These are phyloP conservation scores for Amblyjoppa fuscipennis DNA, from an alignment of 2,888 invertebrate genomes.

Conservation along the genomic window DNA sequence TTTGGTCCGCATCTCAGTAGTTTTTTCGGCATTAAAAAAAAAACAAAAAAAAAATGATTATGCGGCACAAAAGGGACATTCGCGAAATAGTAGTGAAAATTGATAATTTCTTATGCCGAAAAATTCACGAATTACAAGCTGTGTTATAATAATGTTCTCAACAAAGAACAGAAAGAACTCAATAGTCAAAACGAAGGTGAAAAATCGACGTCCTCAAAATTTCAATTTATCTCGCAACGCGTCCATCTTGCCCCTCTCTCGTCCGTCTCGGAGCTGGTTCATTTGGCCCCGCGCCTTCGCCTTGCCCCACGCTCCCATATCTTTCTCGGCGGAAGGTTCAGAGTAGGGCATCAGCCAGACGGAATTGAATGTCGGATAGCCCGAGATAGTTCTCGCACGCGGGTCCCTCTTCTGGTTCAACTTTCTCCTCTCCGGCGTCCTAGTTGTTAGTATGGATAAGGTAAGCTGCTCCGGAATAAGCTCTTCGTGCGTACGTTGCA, in stretches of 20 bases:
- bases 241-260: neutral
- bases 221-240: neutral
- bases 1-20: no score
- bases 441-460: constrained; percentile 63
- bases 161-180: no score
- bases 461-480: constrained; percentile 63
- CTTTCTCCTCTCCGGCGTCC: constrained; percentile 33
- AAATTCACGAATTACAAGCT: no score
- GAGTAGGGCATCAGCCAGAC: constrained; percentile 43
- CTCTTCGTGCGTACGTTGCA: constrained; percentile 61
- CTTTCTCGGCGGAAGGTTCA: neutral
- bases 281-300: neutral
- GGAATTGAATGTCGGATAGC: constrained; percentile 58
- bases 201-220: no score
- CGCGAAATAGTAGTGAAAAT: no score
- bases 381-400: constrained; percentile 40
- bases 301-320: neutral
- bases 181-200: no score
- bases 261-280: neutral
- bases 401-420: constrained; percentile 56
- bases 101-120: no score
- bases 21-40: no score
- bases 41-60: no score
- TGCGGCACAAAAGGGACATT: no score
- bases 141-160: no score